phyloP scores from a whole-genome alignment of 1,140 invertebrate genomes.

The Epicauta chinensis region DNA sequence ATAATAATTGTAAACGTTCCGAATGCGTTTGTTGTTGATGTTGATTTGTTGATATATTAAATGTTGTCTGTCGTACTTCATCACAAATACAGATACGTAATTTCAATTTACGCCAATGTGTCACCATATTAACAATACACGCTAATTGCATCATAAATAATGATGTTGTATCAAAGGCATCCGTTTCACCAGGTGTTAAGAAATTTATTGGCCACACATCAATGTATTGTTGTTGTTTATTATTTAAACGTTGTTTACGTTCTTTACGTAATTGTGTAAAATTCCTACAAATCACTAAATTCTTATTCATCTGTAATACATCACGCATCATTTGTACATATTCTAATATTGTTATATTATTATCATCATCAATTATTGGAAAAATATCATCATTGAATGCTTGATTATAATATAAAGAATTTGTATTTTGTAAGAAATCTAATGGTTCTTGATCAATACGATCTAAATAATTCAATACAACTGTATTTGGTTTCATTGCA shows the following conservation, averaged over 20 bases:
- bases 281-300: constrained; percentile 87
- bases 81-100: constrained; percentile 79
- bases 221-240: constrained; percentile 67
- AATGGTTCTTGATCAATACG: constrained; percentile 51
- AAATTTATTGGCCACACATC: constrained; percentile 97
- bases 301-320: constrained; percentile 87
- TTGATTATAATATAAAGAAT: constrained; percentile 44
- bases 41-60: constrained; percentile 40
- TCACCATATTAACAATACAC: constrained; percentile 92
- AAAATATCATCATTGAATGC: constrained; percentile 41
- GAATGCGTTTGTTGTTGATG: constrained; percentile 41
- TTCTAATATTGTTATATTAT: constrained; percentile 51
- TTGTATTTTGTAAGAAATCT: constrained; percentile 63
- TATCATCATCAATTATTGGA: constrained; percentile 37
- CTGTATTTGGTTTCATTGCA: constrained; percentile 98
- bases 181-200: constrained; percentile 66
- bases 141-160: constrained; percentile 96
- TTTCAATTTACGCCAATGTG: constrained; percentile 72
- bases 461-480: constrained; percentile 88
- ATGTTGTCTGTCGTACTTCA: constrained; percentile 46
- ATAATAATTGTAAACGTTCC: constrained; percentile 50
- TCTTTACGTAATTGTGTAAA: constrained; percentile 79
- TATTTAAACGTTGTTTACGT: constrained; percentile 39
- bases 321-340: constrained; percentile 88
- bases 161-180: constrained; percentile 77